These are phyloP conservation scores for Chrysoperla carnea DNA, from an alignment of 1,140 invertebrate genomes.

Conservation along the genomic window DNA sequence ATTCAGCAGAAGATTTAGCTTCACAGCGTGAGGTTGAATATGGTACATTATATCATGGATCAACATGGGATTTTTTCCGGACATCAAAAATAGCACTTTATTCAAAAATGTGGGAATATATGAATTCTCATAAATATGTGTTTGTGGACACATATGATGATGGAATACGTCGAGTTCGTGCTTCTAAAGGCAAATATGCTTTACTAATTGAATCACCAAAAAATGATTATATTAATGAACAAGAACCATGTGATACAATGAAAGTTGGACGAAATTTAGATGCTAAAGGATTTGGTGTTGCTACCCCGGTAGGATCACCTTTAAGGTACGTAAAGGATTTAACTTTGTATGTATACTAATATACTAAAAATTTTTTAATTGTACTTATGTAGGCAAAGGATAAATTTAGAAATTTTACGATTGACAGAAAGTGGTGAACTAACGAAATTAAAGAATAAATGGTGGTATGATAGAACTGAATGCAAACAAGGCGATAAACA, in stretches of 20 bases:
- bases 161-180: constrained; percentile 63
- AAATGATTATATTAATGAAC: constrained; percentile 87
- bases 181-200: constrained; percentile 84
- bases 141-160: constrained; percentile 71
- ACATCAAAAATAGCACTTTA: constrained; percentile 79
- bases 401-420: constrained; percentile 81
- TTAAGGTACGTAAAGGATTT: constrained; percentile 44
- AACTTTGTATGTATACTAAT: background rate
- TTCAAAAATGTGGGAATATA: constrained; percentile 91
- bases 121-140: constrained; percentile 68
- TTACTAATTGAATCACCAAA: constrained; percentile 85
- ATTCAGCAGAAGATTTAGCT: constrained; percentile 82
- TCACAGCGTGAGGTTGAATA: constrained; percentile 93
- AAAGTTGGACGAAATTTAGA: constrained; percentile 85
- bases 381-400: constrained; percentile 48
- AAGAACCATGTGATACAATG: constrained; percentile 90
- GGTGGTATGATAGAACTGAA: constrained; percentile 82
- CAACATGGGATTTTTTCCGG: constrained; percentile 88
- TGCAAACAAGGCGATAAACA: constrained; percentile 54
- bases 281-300: constrained; percentile 86
- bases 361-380: constrained; percentile 2
- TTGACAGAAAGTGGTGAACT: constrained; percentile 87
- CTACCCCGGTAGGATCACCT: constrained; percentile 76
- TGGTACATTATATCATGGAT: constrained; percentile 72
- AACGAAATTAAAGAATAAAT: constrained; percentile 78